These are phyloP conservation scores for Daboia siamensis DNA, from an alignment of 2,113 vertebrate species.

Conservation along the genomic window DNA sequence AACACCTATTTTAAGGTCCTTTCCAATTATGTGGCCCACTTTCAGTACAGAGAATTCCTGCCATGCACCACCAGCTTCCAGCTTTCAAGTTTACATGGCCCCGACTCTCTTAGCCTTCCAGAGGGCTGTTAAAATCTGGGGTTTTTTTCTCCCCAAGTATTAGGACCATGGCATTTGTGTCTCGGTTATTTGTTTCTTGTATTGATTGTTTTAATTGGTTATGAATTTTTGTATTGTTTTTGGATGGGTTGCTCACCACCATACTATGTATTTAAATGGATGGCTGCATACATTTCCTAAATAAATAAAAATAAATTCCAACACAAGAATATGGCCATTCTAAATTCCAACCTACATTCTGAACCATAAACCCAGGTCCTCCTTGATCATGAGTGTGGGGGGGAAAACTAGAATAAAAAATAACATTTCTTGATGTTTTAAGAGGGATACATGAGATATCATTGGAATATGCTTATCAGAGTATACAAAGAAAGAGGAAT, in stretches of 20 bases:
- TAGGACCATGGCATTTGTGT: not conserved
- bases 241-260: not conserved
- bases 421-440: not conserved
- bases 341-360: not conserved
- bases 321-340: not conserved
- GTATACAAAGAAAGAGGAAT: not conserved
- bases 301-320: not conserved
- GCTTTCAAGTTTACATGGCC: not conserved
- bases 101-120: not conserved
- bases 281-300: not conserved
- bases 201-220: not conserved
- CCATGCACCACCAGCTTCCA: not conserved
- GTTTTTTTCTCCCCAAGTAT: not conserved
- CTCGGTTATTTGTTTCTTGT: not conserved
- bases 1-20: slow-evolving; percentile 23
- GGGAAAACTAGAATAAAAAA: not conserved
- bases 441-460: not conserved
- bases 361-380: not conserved
- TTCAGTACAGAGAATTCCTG: not conserved
- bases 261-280: not conserved
- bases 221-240: not conserved
- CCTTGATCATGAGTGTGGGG: not conserved
- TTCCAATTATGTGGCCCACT: not conserved
- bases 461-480: not conserved
- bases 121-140: not conserved